A percentile compares a stretch with the other conserved stretches of the same genome.
Conservation (phyloP, 2,888 invertebrate species). For the Dicyrtoma fusca region DNA sequence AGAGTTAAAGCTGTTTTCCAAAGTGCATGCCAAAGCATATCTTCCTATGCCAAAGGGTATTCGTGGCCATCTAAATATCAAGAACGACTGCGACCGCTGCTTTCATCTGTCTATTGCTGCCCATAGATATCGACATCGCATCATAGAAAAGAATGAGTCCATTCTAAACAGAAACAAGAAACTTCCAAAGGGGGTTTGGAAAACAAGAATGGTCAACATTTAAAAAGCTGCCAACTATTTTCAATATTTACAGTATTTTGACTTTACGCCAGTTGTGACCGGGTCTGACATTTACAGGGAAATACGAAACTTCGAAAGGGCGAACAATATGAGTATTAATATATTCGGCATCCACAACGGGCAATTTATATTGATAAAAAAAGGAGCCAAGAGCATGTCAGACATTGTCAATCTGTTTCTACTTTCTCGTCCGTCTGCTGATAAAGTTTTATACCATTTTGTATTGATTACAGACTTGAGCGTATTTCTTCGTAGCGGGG, state of each 20-base stretch:
- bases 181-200: no score
- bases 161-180: no score
- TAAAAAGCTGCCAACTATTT: neutral
- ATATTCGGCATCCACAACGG: neutral
- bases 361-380: neutral
- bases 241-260: neutral
- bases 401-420: constrained; percentile 13
- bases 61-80: neutral
- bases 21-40: neutral
- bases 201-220: no score
- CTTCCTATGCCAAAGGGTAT: neutral
- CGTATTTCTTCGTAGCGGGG: neutral
- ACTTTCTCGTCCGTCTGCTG: neutral
- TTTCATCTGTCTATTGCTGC: neutral
- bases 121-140: neutral
- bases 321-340: neutral
- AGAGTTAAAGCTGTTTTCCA: neutral
- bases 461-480: constrained; percentile 2
- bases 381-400: neutral
- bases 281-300: neutral
- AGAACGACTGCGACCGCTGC: neutral
- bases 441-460: neutral
- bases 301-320: neutral
- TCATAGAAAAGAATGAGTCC: no score
- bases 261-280: neutral